A percentile compares a stretch with the other conserved stretches of the same genome.
phyloP scores from a whole-genome alignment of 2,113 vertebrate genomes.

The Piaya cayana region DNA sequence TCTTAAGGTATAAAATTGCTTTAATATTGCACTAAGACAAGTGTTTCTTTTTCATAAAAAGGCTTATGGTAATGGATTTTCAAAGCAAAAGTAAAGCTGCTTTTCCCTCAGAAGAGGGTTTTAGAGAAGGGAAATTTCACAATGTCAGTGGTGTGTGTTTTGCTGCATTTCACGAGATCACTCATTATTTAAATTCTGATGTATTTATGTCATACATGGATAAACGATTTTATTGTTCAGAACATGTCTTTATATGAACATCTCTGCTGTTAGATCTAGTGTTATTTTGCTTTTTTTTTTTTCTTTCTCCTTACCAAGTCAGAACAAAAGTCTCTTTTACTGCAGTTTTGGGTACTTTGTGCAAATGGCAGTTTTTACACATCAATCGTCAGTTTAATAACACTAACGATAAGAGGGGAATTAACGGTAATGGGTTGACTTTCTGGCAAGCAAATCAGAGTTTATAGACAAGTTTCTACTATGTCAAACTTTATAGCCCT shows the following conservation, averaged over 20 bases:
- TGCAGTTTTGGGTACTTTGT: conserved; percentile 64
- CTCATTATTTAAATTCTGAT: conserved; percentile 75
- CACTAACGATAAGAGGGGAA: conserved; percentile 49
- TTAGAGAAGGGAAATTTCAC: conserved; percentile 61
- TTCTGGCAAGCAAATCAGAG: conserved; percentile 61
- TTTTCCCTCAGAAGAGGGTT: conserved; percentile 61
- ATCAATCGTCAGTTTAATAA: conserved; percentile 67
- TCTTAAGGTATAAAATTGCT: conserved; percentile 73
- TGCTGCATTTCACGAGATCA: conserved; percentile 71
- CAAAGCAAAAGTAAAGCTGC: conserved; percentile 66
- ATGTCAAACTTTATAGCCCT: conserved; percentile 25
- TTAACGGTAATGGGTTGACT: conserved; percentile 56
- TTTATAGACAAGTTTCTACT: conserved; percentile 33
- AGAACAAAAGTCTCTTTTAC: conserved; percentile 79
- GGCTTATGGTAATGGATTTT: conserved; percentile 75
- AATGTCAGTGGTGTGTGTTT: conserved; percentile 58
- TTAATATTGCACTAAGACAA: conserved; percentile 73
- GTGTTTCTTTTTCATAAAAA: conserved; percentile 25
- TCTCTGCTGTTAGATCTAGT: conserved; percentile 59
- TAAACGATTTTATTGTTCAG: conserved; percentile 78
- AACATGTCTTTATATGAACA: conserved; percentile 72
- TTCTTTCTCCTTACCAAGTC: conserved; percentile 2
- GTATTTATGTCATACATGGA: conserved; percentile 77
- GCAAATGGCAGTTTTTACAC: conserved; percentile 61
- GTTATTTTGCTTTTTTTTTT: conserved; percentile 52